Conservation (phyloP, 2,888 invertebrate species). For the Hyposoter dolosus region DNA sequence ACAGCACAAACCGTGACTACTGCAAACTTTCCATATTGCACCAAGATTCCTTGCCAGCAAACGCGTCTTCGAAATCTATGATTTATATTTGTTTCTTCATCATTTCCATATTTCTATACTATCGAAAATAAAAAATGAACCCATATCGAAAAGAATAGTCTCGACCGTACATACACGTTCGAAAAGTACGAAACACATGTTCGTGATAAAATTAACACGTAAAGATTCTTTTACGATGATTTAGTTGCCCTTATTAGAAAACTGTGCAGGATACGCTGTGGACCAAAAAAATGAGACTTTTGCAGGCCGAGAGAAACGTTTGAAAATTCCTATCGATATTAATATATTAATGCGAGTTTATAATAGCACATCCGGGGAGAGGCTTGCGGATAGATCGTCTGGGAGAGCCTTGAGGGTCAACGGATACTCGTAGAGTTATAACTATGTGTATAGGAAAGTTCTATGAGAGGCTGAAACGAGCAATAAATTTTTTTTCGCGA, state of each 20-base stretch:
- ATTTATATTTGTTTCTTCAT: background rate
- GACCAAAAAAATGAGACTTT: background rate
- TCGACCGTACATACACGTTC: background rate
- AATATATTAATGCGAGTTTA: background rate
- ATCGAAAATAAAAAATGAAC: background rate
- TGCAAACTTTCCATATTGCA: constrained; percentile 11
- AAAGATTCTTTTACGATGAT: background rate
- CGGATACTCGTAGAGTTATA: background rate
- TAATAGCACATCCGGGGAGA: constrained; percentile 20
- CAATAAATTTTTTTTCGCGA: constrained; percentile 37
- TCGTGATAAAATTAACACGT: background rate
- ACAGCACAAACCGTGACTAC: background rate
- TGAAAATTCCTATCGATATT: background rate
- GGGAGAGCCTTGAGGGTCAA: constrained; percentile 2
- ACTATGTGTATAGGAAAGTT: background rate
- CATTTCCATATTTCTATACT: background rate
- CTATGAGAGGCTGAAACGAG: constrained; percentile 15
- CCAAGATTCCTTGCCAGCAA: background rate
- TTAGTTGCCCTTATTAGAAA: background rate
- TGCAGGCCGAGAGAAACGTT: background rate
- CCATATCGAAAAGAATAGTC: background rate
- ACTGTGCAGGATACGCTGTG: background rate
- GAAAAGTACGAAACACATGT: background rate
- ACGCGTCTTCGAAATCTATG: background rate
- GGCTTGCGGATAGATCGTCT: background rate